A percentile compares a stretch with the other conserved stretches of the same genome.
phyloP scores from a whole-genome alignment of 2,888 invertebrate genomes.

The Philaethria dido region DNA sequence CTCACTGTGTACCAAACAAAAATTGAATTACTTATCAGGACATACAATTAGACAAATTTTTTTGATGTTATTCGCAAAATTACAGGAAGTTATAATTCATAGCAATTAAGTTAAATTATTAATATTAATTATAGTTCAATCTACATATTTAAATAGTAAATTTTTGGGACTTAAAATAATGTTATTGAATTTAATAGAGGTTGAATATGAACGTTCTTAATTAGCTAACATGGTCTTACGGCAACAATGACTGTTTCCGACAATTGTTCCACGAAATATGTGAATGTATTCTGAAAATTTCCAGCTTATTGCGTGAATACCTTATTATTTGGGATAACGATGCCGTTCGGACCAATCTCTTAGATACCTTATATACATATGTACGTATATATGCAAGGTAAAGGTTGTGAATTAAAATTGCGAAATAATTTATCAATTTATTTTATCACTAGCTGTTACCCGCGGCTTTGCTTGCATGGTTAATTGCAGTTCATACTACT shows the following conservation, averaged over 20 bases:
- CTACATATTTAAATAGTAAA: background rate
- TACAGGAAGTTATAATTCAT: background rate
- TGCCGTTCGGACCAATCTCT: background rate
- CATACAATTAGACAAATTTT: too few relatives aligned
- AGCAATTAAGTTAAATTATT: background rate
- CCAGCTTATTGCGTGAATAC: slow-evolving; percentile 16
- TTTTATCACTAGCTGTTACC: too few relatives aligned
- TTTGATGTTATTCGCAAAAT: background rate
- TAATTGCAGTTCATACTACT: too few relatives aligned
- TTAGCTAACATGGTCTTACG: slow-evolving; percentile 36
- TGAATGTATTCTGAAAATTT: slow-evolving; percentile 32
- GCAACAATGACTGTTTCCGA: slow-evolving; percentile 34
- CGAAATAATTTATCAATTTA: background rate
- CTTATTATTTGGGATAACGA: slow-evolving; percentile 24
- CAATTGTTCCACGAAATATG: slow-evolving; percentile 33
- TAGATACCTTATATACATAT: background rate
- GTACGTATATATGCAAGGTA: background rate
- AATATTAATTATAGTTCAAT: background rate
- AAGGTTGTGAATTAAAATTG: background rate
- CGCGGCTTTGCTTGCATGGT: too few relatives aligned
- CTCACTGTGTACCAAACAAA: too few relatives aligned
- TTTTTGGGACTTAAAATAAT: background rate
- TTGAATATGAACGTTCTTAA: slow-evolving; percentile 34
- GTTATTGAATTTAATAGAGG: slow-evolving; percentile 6
- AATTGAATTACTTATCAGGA: too few relatives aligned